A percentile compares a stretch with the other conserved stretches of the same genome.
phyloP scores from a whole-genome alignment of 2,888 invertebrate species.

The Drosophila anceps region DNA sequence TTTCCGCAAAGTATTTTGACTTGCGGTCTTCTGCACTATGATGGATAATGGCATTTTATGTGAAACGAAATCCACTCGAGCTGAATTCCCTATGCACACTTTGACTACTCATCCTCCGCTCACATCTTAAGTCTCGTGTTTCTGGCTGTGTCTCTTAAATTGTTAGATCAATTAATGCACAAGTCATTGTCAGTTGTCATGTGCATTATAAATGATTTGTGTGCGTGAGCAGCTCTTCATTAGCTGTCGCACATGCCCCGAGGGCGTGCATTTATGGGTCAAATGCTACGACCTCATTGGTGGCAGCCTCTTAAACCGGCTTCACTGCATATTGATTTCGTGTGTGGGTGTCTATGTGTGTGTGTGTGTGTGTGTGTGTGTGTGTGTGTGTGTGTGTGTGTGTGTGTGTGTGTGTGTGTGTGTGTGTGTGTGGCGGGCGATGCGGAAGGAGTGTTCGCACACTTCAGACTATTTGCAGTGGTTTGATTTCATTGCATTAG shows the following conservation, averaged over 20 bases:
- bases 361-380: not conserved
- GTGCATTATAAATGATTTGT: constrained; percentile 79
- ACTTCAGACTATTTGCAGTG: constrained; percentile 70
- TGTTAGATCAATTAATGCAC: constrained; percentile 75
- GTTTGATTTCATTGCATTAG: constrained; percentile 71
- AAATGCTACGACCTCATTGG: constrained; percentile 73
- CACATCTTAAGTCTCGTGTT: not conserved
- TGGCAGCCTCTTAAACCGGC: constrained; percentile 16
- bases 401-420: constrained; percentile 3
- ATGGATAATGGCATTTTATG: constrained; percentile 78
- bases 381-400: constrained; percentile 10
- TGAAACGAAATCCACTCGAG: constrained; percentile 42
- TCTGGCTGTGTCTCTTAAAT: constrained; percentile 56
- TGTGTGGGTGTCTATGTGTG: constrained; percentile 5
- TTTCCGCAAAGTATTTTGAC: constrained; percentile 74
- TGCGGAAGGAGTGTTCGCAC: constrained; percentile 6
- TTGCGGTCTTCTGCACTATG: constrained; percentile 65
- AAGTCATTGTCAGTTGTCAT: constrained; percentile 77
- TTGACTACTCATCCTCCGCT: not conserved
- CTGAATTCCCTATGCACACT: constrained; percentile 44
- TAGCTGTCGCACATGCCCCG: constrained; percentile 49
- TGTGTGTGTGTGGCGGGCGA: not conserved
- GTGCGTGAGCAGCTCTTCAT: constrained; percentile 67
- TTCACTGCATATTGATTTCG: constrained; percentile 62
- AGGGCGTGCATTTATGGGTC: constrained; percentile 69